These are phyloP conservation scores for Helostoma temminkii DNA, from an alignment of 2,797 vertebrate genomes.

Conservation along the genomic window DNA sequence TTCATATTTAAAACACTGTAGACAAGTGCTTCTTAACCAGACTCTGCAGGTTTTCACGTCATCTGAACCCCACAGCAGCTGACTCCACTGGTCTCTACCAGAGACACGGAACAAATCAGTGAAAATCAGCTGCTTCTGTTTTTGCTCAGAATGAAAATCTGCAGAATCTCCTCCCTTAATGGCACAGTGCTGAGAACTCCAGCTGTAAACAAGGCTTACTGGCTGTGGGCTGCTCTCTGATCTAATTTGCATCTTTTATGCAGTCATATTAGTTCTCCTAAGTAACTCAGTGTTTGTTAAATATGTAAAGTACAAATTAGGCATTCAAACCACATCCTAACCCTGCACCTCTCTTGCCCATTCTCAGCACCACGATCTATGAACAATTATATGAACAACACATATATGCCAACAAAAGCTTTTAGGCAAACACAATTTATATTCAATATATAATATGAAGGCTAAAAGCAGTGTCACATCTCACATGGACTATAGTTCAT, in stretches of 20 bases:
- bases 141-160: constrained; percentile 16
- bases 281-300: constrained; percentile 53
- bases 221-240: constrained; percentile 43
- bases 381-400: constrained; percentile 45
- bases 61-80: not conserved
- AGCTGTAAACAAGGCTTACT: constrained; percentile 45
- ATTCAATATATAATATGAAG: constrained; percentile 3
- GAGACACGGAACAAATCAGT: constrained; percentile 24
- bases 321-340: constrained; percentile 37
- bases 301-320: constrained; percentile 39
- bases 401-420: constrained; percentile 57
- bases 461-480: constrained; percentile 51
- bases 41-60: constrained; percentile 12
- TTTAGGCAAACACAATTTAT: constrained; percentile 66
- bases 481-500: constrained; percentile 48
- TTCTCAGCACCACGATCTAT: constrained; percentile 55
- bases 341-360: constrained; percentile 19
- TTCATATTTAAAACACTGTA: not conserved
- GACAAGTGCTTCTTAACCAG: not conserved
- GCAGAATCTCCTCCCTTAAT: constrained; percentile 17
- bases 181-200: constrained; percentile 30
- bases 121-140: constrained; percentile 30
- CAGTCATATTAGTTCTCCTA: constrained; percentile 53
- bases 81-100: not conserved
- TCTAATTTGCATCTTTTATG: constrained; percentile 64